phyloP scores from a whole-genome alignment of 2,888 invertebrate genomes.

The Falcaria lacertinaria region DNA sequence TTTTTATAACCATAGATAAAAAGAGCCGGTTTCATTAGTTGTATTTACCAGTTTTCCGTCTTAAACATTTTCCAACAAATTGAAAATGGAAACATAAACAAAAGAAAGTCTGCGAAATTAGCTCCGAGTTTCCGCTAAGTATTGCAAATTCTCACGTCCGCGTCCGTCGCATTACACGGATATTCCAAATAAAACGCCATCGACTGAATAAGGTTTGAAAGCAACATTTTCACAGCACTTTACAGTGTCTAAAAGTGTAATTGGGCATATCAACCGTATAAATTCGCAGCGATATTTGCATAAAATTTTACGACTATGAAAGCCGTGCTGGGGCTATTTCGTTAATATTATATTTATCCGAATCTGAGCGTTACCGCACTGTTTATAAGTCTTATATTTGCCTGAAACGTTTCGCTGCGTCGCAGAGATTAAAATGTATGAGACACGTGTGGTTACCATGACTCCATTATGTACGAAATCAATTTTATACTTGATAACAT shows the following conservation, averaged over 20 bases:
- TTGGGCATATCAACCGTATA: constrained; percentile 47
- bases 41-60: too few relatives aligned
- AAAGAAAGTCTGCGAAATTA: constrained; percentile 34
- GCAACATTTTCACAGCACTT: constrained; percentile 35
- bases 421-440: constrained; percentile 30
- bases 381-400: constrained; percentile 10
- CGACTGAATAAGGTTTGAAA: constrained; percentile 30
- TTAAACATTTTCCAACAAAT: constrained; percentile 4
- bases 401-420: constrained; percentile 6
- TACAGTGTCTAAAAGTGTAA: constrained; percentile 44
- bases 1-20: too few relatives aligned
- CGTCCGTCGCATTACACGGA: constrained; percentile 27
- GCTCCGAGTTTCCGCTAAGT: constrained; percentile 28
- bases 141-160: constrained; percentile 33
- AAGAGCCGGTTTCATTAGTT: constrained; percentile 7
- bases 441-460: constrained; percentile 21
- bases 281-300: constrained; percentile 45
- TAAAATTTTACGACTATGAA: constrained; percentile 44
- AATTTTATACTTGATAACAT: constrained; percentile 20
- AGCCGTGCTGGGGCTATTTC: constrained; percentile 25
- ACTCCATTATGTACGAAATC: constrained; percentile 25
- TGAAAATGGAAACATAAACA: constrained; percentile 22
- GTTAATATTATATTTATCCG: constrained; percentile 12
- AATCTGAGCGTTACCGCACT: constrained; percentile 12
- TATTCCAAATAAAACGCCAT: constrained; percentile 21